Conservation (phyloP, 2,113 vertebrate species). For the Protomyctophum bolini region DNA sequence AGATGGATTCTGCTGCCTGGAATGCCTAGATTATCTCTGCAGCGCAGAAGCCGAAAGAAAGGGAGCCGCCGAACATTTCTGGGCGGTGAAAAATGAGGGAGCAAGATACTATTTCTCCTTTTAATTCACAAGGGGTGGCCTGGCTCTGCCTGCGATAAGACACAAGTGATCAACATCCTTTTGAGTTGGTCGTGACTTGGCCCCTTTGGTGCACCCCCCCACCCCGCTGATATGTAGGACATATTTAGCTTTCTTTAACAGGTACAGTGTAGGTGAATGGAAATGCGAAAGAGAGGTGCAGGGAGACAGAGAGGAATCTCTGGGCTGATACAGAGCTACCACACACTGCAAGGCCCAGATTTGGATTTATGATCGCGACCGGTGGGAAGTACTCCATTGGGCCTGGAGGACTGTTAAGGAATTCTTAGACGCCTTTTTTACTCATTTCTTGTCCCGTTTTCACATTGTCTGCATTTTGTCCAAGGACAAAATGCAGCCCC, state of each 20-base stretch:
- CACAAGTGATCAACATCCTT: slow-evolving; percentile 81
- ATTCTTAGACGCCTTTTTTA: slow-evolving; percentile 45
- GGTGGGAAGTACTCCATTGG: slow-evolving; percentile 33
- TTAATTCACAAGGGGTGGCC: slow-evolving; percentile 82
- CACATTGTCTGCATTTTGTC: slow-evolving; percentile 50
- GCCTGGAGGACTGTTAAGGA: slow-evolving; percentile 33
- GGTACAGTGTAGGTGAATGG: slow-evolving; percentile 47
- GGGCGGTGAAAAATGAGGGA: slow-evolving; percentile 80
- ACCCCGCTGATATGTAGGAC: slow-evolving; percentile 55
- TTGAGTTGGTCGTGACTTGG: slow-evolving; percentile 65
- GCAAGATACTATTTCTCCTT: slow-evolving; percentile 79
- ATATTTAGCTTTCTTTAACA: slow-evolving; percentile 52
- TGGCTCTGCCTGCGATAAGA: slow-evolving; percentile 78
- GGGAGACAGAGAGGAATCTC: slow-evolving; percentile 37
- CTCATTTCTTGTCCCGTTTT: slow-evolving; percentile 54
- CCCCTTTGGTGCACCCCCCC: slow-evolving; percentile 32
- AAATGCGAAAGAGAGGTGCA: slow-evolving; percentile 31
- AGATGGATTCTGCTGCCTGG: slow-evolving; percentile 78
- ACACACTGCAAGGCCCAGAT: slow-evolving; percentile 45
- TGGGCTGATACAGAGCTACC: slow-evolving; percentile 32
- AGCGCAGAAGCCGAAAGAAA: slow-evolving; percentile 75
- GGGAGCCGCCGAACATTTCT: slow-evolving; percentile 68
- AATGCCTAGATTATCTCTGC: slow-evolving; percentile 80
- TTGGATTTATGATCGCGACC: slow-evolving; percentile 68
- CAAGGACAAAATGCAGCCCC: slow-evolving; percentile 52